Conservation (phyloP, 2,113 vertebrate species). For the Nycticryphes semicollaris region DNA sequence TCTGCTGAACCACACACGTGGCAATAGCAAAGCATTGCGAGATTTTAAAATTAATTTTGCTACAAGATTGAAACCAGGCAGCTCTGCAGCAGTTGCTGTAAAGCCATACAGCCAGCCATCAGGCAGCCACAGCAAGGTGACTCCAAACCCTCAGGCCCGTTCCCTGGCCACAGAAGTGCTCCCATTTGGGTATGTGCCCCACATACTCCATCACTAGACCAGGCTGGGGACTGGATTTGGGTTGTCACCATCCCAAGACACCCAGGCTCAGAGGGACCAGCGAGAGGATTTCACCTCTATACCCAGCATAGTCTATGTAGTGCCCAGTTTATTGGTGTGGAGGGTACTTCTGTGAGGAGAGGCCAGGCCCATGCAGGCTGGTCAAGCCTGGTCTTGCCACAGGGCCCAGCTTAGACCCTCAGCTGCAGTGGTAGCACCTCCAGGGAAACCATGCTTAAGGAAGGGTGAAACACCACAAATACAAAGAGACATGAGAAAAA, state of each 20-base stretch:
- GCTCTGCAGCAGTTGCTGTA: background rate
- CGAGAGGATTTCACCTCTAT: background rate
- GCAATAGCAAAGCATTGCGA: background rate
- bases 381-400: background rate
- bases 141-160: background rate
- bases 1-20: fast-evolving
- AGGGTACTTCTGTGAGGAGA: background rate
- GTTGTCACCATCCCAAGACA: background rate
- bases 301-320: background rate
- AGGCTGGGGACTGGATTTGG: background rate
- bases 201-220: background rate
- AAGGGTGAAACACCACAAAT: background rate
- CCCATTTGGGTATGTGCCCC: fast-evolving
- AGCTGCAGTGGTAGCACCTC: fast-evolving
- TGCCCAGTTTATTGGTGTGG: too few species aligned
- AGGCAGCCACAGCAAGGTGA: background rate
- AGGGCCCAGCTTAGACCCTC: background rate
- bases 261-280: background rate
- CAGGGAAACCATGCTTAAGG: background rate
- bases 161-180: background rate
- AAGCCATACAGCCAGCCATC: background rate
- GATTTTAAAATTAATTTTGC: background rate
- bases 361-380: fast-evolving
- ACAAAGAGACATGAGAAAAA: background rate
- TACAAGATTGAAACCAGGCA: fast-evolving